Conservation (phyloP, 2,113 vertebrate genomes). For the Pluvianellus socialis region DNA sequence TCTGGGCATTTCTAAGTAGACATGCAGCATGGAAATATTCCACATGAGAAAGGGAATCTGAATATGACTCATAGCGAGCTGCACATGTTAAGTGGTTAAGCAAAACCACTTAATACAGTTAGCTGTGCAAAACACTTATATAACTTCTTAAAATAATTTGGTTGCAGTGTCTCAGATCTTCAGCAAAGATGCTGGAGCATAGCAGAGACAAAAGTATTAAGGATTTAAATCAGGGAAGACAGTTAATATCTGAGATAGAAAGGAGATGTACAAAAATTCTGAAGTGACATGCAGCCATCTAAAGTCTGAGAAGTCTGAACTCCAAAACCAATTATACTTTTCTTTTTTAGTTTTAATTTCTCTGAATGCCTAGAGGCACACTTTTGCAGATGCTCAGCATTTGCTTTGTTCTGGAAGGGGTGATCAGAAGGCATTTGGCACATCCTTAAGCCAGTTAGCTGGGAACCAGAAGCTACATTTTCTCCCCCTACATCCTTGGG, state of each 20-base stretch:
- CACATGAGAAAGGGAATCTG: not conserved
- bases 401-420: not conserved
- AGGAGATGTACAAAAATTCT: not conserved
- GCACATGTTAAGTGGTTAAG: not conserved
- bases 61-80: not conserved
- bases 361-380: not conserved
- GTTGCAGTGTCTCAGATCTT: not conserved
- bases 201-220: not conserved
- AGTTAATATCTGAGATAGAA: not conserved
- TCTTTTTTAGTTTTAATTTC: not conserved
- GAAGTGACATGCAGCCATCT: not conserved
- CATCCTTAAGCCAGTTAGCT: not conserved
- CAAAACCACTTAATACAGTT: not conserved
- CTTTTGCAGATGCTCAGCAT: not conserved
- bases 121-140: not conserved
- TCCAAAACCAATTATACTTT: not conserved
- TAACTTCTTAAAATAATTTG: not conserved
- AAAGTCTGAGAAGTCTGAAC: not conserved
- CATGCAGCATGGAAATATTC: not conserved
- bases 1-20: conserved; percentile 32
- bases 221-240: not conserved
- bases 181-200: not conserved
- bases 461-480: not conserved
- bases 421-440: not conserved
- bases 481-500: not conserved